Base-by-base conservation (phyloP, 30 jellyfish, hydroid and myxozoan genomes). In the Aurelia coerulea region DNA sequence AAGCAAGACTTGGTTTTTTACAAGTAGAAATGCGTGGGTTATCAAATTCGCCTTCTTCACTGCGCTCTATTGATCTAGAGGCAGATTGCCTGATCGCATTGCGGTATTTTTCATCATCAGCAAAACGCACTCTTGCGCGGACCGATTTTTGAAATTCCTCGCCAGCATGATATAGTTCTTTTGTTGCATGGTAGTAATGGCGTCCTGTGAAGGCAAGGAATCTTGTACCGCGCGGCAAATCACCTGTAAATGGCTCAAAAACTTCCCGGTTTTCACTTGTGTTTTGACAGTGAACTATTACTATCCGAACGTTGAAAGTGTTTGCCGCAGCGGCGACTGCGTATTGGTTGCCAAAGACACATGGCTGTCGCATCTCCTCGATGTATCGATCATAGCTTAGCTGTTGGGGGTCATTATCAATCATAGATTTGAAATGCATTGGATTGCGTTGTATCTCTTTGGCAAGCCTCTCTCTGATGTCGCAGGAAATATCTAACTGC, bases 261-360 rank as follows among this genome's bases (percentile, higher is more conserved):
- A 80, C 97, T 59, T 88, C 97, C 18, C 87, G 81, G 69, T 77
- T 78, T 33, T 23, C 80, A 32, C 88, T 70, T 9, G 97, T 65
- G 31, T 62, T 80, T 63, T 79, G 90, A 52, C 90, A 88, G 62
- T 71, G 90, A 13, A 88, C 73, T 9, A 88, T 59, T 50, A 88
- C 92, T 11, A 88, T 80, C 17, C 90, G 69, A 3, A 71, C 86
- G 11, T 79, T 69, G 59, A 88, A 88, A 2, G 81, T 69, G 54
- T 88, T 79, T 6, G 97, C 92, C 9, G 97, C 97, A 7, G 97
- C 97, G 6, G 90, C 97, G 49, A 88, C 79, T 1, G 97, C 97
- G 76, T 88, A 80, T 39, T 79, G 91, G 74, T 62, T 79, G 62
- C 97, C 97, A 50, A 78, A 88, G 9, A 35, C 77, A 29, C 51